A percentile compares a stretch with the other conserved stretches of the same genome.
phyloP scores from a whole-genome alignment of 2,888 invertebrate species.

The Thera obeliscata region DNA sequence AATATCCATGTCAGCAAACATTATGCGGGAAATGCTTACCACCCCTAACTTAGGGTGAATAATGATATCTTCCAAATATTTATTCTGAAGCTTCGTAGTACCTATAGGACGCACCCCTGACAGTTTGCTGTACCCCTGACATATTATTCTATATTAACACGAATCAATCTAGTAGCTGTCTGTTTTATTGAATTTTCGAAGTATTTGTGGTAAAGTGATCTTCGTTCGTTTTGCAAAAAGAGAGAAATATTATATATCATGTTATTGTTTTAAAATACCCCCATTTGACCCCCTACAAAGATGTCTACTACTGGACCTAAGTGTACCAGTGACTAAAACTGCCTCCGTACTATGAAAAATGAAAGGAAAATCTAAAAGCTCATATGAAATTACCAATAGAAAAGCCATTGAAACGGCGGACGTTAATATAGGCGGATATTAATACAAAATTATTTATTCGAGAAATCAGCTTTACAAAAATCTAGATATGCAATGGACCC shows the following conservation, averaged over 20 bases:
- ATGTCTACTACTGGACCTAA: too few species aligned
- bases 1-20: slow-evolving; percentile 29
- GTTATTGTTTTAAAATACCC: too few species aligned
- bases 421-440: too few species aligned
- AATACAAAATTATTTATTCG: too few species aligned
- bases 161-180: slow-evolving; percentile 14
- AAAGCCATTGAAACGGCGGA: too few species aligned
- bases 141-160: slow-evolving; percentile 18
- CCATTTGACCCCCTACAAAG: too few species aligned
- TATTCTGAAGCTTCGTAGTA: slow-evolving; percentile 19
- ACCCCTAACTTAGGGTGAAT: slow-evolving; percentile 23
- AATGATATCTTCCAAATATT: slow-evolving; percentile 33
- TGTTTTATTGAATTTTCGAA: slow-evolving; percentile 1
- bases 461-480: too few species aligned
- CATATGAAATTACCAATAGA: too few species aligned
- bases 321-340: too few species aligned
- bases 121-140: slow-evolving; percentile 3
- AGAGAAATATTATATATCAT: slow-evolving; percentile 1
- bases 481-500: too few species aligned
- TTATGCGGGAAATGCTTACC: slow-evolving; percentile 9
- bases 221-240: neutral
- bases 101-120: slow-evolving; percentile 10
- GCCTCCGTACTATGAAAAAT: too few species aligned
- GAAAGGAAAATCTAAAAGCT: too few species aligned
- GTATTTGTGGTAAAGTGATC: slow-evolving; percentile 1